Conservation (phyloP, 2,888 invertebrate species). For the Erannis defoliaria region DNA sequence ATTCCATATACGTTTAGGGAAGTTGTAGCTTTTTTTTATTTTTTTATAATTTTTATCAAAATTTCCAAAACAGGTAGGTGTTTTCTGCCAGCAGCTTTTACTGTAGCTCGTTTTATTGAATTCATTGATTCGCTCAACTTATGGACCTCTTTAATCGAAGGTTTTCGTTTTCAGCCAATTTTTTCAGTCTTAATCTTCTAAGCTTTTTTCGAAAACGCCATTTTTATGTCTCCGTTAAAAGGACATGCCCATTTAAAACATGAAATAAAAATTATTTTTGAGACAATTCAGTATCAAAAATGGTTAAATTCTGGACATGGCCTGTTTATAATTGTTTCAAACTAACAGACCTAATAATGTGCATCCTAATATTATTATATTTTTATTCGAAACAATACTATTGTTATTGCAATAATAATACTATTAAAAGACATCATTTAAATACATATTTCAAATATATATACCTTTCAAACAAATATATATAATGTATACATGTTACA, state of each 20-base stretch:
- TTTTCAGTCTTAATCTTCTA: slow-evolving; percentile 85
- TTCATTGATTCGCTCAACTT: slow-evolving; percentile 28
- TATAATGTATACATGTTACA: slow-evolving; percentile 17
- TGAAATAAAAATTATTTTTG: slow-evolving; percentile 32
- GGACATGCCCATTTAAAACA: slow-evolving; percentile 62
- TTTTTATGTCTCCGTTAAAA: slow-evolving; percentile 46
- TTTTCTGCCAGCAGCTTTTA: slow-evolving; percentile 38
- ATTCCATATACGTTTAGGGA: not conserved
- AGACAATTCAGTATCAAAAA: slow-evolving; percentile 23
- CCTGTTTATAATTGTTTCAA: slow-evolving; percentile 39
- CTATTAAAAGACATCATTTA: slow-evolving; percentile 16
- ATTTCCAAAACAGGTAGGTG: slow-evolving; percentile 40
- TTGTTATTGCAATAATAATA: slow-evolving; percentile 32
- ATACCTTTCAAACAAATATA: slow-evolving; percentile 27
- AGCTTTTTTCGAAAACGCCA: slow-evolving; percentile 65
- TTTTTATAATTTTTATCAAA: slow-evolving; percentile 37
- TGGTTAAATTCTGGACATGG: slow-evolving; percentile 49
- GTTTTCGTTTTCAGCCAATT: slow-evolving; percentile 70
- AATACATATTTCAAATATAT: slow-evolving; percentile 30
- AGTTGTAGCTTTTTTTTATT: slow-evolving; percentile 14
- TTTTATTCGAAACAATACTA: slow-evolving; percentile 46
- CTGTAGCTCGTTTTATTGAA: slow-evolving; percentile 41
- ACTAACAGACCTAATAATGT: slow-evolving; percentile 56
- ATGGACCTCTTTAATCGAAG: slow-evolving; percentile 52
- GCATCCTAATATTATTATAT: slow-evolving; percentile 54